Evolutionary conservation across 1,140 invertebrate species (phyloP).

Genomic region (Daktulosphaira vitifoliae): DNA sequence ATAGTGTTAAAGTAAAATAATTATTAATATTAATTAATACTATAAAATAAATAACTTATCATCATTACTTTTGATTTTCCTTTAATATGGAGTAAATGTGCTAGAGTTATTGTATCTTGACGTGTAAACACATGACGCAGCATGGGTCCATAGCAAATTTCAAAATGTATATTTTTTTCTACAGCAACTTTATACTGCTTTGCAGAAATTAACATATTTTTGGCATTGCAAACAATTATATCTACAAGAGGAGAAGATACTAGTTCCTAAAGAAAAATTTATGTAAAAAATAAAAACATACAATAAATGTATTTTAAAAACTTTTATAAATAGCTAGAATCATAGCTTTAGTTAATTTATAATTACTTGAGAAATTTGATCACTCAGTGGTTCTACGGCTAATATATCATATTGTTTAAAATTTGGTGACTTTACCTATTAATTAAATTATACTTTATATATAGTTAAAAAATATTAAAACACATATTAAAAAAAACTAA

Average conservation of each 20-base stretch:
- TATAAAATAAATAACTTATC: background rate
- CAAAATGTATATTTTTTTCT: conserved; percentile 6
- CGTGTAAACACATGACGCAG: background rate
- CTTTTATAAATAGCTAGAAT: too few species aligned
- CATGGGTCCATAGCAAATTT: conserved; percentile 15
- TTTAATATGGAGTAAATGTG: conserved; percentile 14
- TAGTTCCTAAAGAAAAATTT: background rate
- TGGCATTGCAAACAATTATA: background rate
- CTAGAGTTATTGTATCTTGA: conserved; percentile 13
- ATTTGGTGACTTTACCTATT: background rate
- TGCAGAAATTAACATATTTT: background rate
- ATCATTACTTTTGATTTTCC: conserved; percentile 27
- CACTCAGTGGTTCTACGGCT: conserved; percentile 14
- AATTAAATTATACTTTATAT: background rate
- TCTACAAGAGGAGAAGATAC: background rate
- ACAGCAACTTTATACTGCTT: background rate
- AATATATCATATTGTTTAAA: conserved; percentile 19
- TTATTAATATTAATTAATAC: too few species aligned
- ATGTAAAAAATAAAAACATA: too few species aligned
- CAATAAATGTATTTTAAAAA: too few species aligned
- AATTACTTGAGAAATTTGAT: background rate
- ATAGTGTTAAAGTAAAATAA: background rate
- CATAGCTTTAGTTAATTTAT: too few species aligned
- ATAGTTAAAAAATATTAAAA: too few species aligned
- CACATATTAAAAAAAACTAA: background rate